These are phyloP conservation scores for Barnardius zonarius DNA, from an alignment of 2,113 vertebrate species.

Conservation along the genomic window DNA sequence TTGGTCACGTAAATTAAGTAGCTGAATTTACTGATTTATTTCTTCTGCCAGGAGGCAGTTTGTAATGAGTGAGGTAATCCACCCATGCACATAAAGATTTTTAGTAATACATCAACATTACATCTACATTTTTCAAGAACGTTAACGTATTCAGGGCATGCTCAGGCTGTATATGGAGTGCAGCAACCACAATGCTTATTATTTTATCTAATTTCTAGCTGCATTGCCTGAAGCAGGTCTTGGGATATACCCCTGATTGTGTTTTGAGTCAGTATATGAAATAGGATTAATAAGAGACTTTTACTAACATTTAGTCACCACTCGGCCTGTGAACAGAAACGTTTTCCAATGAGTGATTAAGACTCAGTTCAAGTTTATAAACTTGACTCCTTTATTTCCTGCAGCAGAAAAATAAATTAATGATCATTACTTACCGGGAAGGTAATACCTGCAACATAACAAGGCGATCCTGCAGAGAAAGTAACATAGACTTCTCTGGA, in stretches of 20 bases:
- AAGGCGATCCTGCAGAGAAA: neutral
- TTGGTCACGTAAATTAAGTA: neutral
- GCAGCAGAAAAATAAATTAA: neutral
- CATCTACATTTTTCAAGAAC: neutral
- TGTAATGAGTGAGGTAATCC: neutral
- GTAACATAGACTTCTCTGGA: neutral
- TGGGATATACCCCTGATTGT: neutral
- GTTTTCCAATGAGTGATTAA: neutral
- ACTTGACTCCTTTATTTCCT: neutral
- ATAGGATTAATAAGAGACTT: neutral
- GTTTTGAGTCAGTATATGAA: neutral
- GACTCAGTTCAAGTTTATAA: neutral
- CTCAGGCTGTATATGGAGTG: neutral
- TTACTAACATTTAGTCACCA: neutral
- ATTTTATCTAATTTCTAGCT: neutral
- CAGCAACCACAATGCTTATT: neutral
- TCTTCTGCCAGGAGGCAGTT: neutral
- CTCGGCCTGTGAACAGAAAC: neutral
- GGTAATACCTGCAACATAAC: neutral
- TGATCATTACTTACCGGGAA: neutral
- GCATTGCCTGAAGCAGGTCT: neutral
- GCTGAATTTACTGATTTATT: neutral
- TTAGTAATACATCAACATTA: neutral
- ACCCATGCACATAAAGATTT: neutral
- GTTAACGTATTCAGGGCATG: neutral